These are phyloP conservation scores for Sebastiscus tertius DNA, from an alignment of 2,797 vertebrate genomes.

Conservation along the genomic window DNA sequence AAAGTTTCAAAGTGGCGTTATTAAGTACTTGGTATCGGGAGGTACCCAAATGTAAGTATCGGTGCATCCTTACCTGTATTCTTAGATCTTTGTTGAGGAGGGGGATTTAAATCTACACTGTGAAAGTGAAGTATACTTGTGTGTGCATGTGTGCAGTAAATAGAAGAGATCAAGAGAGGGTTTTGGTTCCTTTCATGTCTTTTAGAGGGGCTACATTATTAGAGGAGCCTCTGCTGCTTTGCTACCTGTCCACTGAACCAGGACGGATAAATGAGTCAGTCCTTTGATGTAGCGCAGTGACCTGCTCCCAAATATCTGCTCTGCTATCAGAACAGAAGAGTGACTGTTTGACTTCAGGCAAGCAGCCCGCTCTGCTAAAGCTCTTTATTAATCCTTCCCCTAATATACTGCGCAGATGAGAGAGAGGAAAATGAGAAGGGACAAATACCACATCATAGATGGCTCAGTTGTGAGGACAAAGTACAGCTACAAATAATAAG, in stretches of 20 bases:
- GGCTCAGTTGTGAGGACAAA: background rate
- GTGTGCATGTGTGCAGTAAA: slow-evolving; percentile 27
- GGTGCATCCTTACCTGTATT: background rate
- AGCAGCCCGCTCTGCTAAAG: slow-evolving; percentile 16
- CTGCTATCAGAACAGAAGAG: slow-evolving; percentile 60
- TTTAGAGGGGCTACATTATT: slow-evolving; percentile 35
- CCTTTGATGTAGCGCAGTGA: slow-evolving; percentile 72
- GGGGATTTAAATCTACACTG: background rate
- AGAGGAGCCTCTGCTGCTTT: slow-evolving; percentile 34
- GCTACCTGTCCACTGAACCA: slow-evolving; percentile 65
- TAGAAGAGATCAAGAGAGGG: slow-evolving; percentile 13
- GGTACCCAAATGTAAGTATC: background rate
- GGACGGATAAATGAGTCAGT: slow-evolving; percentile 54
- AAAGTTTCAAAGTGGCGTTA: background rate
- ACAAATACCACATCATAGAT: background rate
- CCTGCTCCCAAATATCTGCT: slow-evolving; percentile 55
- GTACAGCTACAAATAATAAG: background rate
- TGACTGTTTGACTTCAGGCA: slow-evolving; percentile 48
- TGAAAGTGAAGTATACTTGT: background rate
- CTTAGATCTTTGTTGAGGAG: background rate
- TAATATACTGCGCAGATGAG: slow-evolving; percentile 27
- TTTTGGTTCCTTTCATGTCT: slow-evolving; percentile 60
- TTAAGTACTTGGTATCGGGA: background rate
- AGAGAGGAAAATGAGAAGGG: slow-evolving; percentile 42
- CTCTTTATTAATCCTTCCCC: slow-evolving; percentile 52